Base-by-base conservation (phyloP, 2,888 invertebrate genomes). In the Tribolium freemani region DNA sequence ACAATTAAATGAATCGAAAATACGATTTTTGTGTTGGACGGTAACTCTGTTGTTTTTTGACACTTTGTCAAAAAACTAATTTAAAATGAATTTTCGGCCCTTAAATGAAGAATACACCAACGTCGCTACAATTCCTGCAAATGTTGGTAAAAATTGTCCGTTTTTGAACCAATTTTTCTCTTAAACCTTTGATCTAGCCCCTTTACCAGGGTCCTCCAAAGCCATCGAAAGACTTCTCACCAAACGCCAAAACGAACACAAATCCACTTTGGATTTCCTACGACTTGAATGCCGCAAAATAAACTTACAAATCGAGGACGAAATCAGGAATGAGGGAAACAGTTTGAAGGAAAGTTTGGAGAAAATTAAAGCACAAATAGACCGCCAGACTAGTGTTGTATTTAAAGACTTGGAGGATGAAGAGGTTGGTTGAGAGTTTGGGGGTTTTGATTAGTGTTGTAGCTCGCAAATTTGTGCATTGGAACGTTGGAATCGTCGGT, bases 71-170 rank as follows among this genome's bases (percentile, higher is more conserved):
- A 11, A 26, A 26, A 26, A 26, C 4, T 26, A 3, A 26, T 4
- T 20, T 8, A 9, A 56, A 56, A 60, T 60, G 60, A 11, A 16
- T 60, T 60, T 60, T 48, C 60, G 60, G 8, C 60, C 60, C 8
- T 6, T 60, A 8, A 60, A 30, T 10, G 26, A 60, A 11, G 11
- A 46, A 13, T 60, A 60, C 48, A 11, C 45, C 30, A n/a, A 9
- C 8, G 46, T 30, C n/a, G 60, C 9, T 2, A 48, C 60, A 11
- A n/a, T 60, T 30, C 60, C 60, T 6, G 20, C 48, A 1, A 30
- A 48, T 9, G 10, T 60, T 10, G 60, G 60, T 60, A 60, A 57
- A 44, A 57, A 5, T 48, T 13, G 8, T 16, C 45, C 5, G 1
- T 11, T 13, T 44, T n/a, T 44, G 6, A 13, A 9, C 9, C 10